phyloP scores from a whole-genome alignment of 2,113 vertebrate species.

The Alectura lathami region DNA sequence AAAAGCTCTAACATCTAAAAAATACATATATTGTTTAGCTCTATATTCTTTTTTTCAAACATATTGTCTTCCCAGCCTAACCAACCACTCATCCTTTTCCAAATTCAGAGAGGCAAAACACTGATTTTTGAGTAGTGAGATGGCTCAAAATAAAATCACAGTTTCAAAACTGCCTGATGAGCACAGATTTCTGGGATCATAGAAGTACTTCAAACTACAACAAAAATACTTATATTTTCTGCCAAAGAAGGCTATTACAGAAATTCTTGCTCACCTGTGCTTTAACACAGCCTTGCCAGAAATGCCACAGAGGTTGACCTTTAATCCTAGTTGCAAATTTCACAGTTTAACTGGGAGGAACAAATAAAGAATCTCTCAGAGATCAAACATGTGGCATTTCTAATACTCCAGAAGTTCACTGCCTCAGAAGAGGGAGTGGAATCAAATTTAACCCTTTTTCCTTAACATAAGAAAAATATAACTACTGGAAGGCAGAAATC shows the following conservation, averaged over 20 bases:
- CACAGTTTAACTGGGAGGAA: not conserved
- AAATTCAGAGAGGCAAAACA: not conserved
- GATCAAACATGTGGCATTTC: not conserved
- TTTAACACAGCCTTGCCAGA: not conserved
- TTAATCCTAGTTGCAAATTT: not conserved
- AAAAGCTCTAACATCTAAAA: not conserved
- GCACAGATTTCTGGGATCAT: not conserved
- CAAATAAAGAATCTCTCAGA: not conserved
- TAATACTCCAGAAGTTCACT: not conserved
- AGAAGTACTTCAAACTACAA: not conserved
- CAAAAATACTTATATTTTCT: not conserved
- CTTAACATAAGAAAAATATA: not conserved
- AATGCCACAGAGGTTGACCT: not conserved
- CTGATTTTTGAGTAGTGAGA: not conserved
- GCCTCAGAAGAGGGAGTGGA: not conserved
- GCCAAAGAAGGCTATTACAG: not conserved
- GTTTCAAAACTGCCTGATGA: not conserved
- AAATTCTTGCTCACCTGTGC: not conserved
- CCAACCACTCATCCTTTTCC: not conserved
- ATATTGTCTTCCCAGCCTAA: not conserved
- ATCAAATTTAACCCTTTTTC: not conserved
- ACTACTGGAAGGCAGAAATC: not conserved
- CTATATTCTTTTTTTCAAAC: not conserved
- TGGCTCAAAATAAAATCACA: not conserved
- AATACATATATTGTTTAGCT: fast-evolving